Percentiles rank a stretch among this genome's conserved stretches.
phyloP scores from a whole-genome alignment of 2,888 invertebrate genomes.

The Schizotus pectinicornis region DNA sequence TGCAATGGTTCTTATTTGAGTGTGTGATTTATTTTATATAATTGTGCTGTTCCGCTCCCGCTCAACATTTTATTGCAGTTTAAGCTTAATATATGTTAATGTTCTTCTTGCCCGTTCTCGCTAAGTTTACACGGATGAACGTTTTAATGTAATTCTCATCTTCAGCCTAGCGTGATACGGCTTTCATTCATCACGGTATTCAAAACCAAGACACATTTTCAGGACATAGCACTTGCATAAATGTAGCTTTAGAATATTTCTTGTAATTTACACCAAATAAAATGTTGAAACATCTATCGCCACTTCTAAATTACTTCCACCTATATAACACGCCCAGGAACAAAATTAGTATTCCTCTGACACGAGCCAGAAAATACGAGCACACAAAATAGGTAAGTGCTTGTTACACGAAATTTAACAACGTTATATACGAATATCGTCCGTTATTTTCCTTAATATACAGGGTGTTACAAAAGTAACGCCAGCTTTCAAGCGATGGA shows the following conservation, averaged over 20 bases:
- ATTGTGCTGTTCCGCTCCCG: neutral
- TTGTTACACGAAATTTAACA: too few species aligned
- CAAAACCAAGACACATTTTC: constrained; percentile 15
- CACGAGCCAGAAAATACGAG: too few species aligned
- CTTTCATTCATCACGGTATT: constrained; percentile 4
- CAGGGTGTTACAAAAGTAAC: too few species aligned
- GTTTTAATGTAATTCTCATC: constrained; percentile 1
- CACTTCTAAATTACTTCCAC: neutral
- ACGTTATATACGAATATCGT: too few species aligned
- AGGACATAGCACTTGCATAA: constrained; percentile 33
- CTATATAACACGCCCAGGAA: too few species aligned
- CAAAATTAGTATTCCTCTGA: too few species aligned
- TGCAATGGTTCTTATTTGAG: neutral
- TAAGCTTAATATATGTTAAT: too few species aligned
- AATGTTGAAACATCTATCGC: constrained; percentile 21
- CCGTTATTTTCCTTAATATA: too few species aligned
- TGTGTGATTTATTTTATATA: too few species aligned
- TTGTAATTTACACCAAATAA: constrained; percentile 46
- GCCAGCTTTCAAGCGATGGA: too few species aligned
- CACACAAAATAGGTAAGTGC: too few species aligned
- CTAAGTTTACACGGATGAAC: constrained; percentile 6
- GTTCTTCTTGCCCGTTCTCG: neutral
- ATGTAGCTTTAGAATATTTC: constrained; percentile 34
- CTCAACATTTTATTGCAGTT: constrained; percentile 10
- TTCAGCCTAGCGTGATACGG: neutral